Conservation (phyloP, 2,888 invertebrate genomes). For the Thereva unica region DNA sequence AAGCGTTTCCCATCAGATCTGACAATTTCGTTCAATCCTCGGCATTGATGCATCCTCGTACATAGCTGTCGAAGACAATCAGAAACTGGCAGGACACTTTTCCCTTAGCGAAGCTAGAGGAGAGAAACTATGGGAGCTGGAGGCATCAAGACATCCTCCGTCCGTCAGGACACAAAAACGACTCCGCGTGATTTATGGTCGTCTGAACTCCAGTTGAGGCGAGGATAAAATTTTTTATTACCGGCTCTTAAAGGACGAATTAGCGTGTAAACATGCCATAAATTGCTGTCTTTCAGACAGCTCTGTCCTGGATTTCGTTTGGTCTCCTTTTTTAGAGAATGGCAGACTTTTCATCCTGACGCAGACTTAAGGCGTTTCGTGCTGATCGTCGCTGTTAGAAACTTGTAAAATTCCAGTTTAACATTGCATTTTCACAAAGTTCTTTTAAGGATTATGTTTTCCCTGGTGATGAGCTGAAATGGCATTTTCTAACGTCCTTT, state of each 20-base stretch:
- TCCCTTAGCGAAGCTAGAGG: background rate
- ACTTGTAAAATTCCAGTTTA: too few relatives aligned
- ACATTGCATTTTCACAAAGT: too few relatives aligned
- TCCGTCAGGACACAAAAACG: background rate
- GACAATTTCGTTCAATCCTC: constrained; percentile 4
- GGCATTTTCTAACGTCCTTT: too few relatives aligned
- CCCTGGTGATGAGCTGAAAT: too few relatives aligned
- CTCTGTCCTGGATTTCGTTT: background rate
- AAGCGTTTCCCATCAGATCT: background rate
- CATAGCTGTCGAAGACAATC: background rate
- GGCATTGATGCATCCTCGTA: background rate
- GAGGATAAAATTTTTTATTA: constrained; percentile 35
- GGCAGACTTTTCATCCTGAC: background rate
- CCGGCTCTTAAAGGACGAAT: constrained; percentile 36
- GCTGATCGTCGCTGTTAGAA: too few relatives aligned
- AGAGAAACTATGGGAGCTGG: background rate
- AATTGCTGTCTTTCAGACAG: constrained; percentile 10
- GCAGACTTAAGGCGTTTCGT: background rate
- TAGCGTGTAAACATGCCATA: constrained; percentile 39
- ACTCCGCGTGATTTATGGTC: constrained; percentile 15
- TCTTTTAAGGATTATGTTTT: too few relatives aligned
- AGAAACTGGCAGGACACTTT: constrained; percentile 7
- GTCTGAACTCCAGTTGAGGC: background rate
- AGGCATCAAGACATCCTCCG: constrained; percentile 17
- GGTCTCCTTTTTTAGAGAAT: background rate